Base-by-base conservation (phyloP, 2,888 invertebrate species). In the Drosophila acutilabella region DNA sequence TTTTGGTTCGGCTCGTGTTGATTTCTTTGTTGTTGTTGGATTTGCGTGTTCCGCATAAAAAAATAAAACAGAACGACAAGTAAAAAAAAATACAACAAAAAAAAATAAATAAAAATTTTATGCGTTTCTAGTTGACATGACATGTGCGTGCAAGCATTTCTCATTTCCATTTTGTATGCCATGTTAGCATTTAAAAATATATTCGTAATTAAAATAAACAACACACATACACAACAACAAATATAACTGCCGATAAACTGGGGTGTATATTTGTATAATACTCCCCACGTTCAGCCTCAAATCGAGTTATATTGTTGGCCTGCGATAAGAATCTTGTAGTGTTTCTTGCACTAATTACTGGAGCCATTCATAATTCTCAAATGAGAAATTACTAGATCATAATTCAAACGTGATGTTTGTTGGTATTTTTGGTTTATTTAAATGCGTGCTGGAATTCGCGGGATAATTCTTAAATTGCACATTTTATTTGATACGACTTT, bases 61-160 rank as follows among this genome's bases (percentile, higher is more conserved):
- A 41, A 14, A 45, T 38, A 18, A 36, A 60, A 33, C n/a, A 60
- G 13, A 44, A 33, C 23, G 36, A 44, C 4, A 23, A 23, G 50
- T n/a, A 14, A 42, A 64, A 48, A 56, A 36, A 42, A 23, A 44
- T n/a, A n/a, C n/a, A n/a, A n/a, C n/a, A 4, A 60, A 33, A 50
- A n/a, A 20, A 59, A 50, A 47, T 23, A 57, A 50, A 59, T 50
- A 50, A 41, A 60, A 51, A 48, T 88, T 86, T 86, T 83, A 88
- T 84, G 89, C 88, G 88, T 85, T 85, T 89, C 72, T 81, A 85
- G 88, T 88, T 87, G 89, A 85, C 85, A 85, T 87, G 89, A 85
- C 88, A 89, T 87, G 85, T 87, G 85, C 89, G 85, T 85, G 89
- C 85, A 87, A 89, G 79, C 88, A 89, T 85, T 85, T 87, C 81